A percentile compares a stretch with the other conserved stretches of the same genome.
Evolutionary conservation across 2,888 invertebrate species (phyloP).

Genomic region (Leptopilina myrica): DNA sequence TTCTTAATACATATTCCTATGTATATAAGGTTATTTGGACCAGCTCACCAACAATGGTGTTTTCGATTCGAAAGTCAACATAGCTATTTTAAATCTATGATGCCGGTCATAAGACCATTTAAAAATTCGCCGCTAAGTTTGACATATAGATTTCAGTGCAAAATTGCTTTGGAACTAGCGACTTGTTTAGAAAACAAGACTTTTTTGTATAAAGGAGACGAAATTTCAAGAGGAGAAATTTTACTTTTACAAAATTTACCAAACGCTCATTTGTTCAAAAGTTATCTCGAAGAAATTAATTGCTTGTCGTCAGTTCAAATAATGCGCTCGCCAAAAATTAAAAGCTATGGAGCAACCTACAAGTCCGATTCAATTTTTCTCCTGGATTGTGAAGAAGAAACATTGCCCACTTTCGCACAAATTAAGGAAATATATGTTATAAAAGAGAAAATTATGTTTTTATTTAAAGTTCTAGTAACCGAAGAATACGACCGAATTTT

Average conservation of each 20-base stretch:
- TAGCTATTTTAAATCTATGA: conserved; percentile 49
- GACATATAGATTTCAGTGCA: conserved; percentile 40
- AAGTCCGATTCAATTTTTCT: conserved; percentile 39
- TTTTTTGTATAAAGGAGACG: conserved; percentile 44
- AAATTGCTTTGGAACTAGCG: conserved; percentile 16
- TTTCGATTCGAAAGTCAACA: conserved; percentile 56
- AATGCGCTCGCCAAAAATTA: conserved; percentile 44
- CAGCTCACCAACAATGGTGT: conserved; percentile 50
- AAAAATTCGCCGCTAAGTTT: conserved; percentile 46
- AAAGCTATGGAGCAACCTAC: conserved; percentile 42
- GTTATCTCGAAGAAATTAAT: conserved; percentile 40
- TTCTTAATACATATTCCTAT: not conserved
- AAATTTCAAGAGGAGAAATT: conserved; percentile 29
- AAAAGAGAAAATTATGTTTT: conserved; percentile 3
- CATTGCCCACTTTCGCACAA: conserved; percentile 40
- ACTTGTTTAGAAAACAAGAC: conserved; percentile 27
- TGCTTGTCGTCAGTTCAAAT: conserved; percentile 19
- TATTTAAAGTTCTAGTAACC: conserved; percentile 40
- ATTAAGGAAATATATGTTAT: conserved; percentile 39
- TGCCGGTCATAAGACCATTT: conserved; percentile 51
- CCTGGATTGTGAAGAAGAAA: conserved; percentile 37
- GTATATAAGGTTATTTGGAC: not conserved
- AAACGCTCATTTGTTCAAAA: conserved; percentile 39
- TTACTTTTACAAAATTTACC: conserved; percentile 43
- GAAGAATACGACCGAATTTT: conserved; percentile 15